Conservation (phyloP, 2,888 invertebrate genomes). For the Epirrhoe alternata region DNA sequence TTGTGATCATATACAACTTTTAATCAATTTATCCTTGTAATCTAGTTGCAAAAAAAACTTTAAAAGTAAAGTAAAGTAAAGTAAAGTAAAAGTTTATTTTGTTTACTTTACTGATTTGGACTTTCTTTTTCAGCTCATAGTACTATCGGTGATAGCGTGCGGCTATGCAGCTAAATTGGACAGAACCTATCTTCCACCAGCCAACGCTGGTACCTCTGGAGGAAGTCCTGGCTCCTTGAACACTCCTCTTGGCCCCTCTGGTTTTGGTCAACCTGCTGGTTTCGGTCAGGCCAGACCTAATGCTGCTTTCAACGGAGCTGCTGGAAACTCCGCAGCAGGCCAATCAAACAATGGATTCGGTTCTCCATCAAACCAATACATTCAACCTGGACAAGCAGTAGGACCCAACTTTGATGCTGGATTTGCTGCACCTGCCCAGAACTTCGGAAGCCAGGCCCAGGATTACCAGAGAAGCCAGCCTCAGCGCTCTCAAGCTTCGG, state of each 20-base stretch:
- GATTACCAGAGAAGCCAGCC: conserved; percentile 55
- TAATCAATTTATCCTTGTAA: no score
- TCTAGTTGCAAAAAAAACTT: no score
- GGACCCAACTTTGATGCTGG: conserved; percentile 35
- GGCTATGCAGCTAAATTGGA: conserved; percentile 77
- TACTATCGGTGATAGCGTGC: conserved; percentile 71
- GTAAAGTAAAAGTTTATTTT: no score
- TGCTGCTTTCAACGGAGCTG: conserved; percentile 24
- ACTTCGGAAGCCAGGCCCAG: conserved; percentile 45
- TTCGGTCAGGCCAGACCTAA: conserved; percentile 37
- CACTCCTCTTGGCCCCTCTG: conserved; percentile 58
- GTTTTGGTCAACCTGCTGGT: conserved; percentile 38
- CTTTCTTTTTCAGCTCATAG: conserved; percentile 63
- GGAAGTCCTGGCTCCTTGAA: conserved; percentile 72
- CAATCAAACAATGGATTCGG: conserved; percentile 28
- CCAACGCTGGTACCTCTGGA: conserved; percentile 70
- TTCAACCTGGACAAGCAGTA: conserved; percentile 38
- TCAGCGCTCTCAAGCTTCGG: conserved; percentile 69
- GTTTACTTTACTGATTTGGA: conserved; percentile 1
- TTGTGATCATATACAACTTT: no score
- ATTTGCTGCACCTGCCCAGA: conserved; percentile 29
- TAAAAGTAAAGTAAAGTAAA: no score
- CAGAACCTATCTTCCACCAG: conserved; percentile 76
- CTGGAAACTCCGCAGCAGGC: conserved; percentile 33
- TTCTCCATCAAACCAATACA: conserved; percentile 45